Percentiles rank a stretch among this genome's conserved stretches.
Evolutionary conservation across 53 echinoderm and acorn worm genomes (phyloP).

Genomic region (Paelopatides confundens): DNA sequence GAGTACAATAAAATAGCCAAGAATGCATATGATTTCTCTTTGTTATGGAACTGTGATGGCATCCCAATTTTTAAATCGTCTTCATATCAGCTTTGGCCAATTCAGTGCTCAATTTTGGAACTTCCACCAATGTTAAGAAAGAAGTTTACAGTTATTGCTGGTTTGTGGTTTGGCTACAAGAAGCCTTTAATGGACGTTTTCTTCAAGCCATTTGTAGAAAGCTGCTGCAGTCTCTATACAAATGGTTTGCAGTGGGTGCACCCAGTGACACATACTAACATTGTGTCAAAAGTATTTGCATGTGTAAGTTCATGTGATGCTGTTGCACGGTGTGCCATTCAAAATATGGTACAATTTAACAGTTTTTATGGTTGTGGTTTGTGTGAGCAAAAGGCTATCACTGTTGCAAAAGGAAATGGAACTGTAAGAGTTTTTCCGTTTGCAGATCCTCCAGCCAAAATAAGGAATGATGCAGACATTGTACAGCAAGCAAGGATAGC

Average conservation of each 20-base stretch:
- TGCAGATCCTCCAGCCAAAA: constrained; percentile 30
- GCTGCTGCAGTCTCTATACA: constrained; percentile 23
- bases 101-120: constrained; percentile 61
- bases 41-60: constrained; percentile 25
- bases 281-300: constrained; percentile 31
- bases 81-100: constrained; percentile 42
- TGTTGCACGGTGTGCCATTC: constrained; percentile 44
- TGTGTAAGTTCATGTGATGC: constrained; percentile 52
- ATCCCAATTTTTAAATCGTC: constrained; percentile 69
- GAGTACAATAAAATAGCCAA: not conserved
- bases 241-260: constrained; percentile 51
- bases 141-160: constrained; percentile 53
- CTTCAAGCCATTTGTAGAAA: constrained; percentile 56
- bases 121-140: constrained; percentile 57
- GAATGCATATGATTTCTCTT: not conserved
- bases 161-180: constrained; percentile 62
- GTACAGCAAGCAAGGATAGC: not conserved
- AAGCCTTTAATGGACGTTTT: constrained; percentile 58
- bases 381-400: constrained; percentile 53
- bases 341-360: constrained; percentile 63
- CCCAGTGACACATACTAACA: not conserved
- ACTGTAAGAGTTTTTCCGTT: constrained; percentile 40
- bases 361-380: constrained; percentile 61
- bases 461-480: constrained; percentile 29
- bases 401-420: constrained; percentile 56